phyloP scores from a whole-genome alignment of 2,113 vertebrate genomes.

The Copsychus sechellarum region DNA sequence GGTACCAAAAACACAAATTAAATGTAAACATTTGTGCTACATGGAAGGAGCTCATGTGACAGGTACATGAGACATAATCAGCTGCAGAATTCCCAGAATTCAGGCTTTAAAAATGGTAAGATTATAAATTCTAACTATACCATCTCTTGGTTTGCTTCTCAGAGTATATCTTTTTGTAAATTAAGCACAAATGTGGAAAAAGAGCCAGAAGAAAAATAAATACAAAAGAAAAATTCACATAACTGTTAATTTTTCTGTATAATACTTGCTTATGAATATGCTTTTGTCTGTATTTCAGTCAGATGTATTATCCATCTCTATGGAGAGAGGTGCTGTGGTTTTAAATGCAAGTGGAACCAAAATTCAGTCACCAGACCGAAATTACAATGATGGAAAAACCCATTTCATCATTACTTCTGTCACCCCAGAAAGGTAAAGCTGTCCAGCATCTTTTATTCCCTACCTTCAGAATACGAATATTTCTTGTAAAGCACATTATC shows the following conservation, averaged over 20 bases:
- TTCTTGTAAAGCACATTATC: neutral
- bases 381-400: constrained; percentile 86
- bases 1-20: neutral
- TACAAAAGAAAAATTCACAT: neutral
- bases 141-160: neutral
- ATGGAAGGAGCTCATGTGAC: neutral
- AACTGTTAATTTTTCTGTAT: neutral
- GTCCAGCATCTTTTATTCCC: neutral
- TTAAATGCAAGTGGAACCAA: constrained; percentile 83
- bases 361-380: constrained; percentile 83
- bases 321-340: constrained; percentile 90
- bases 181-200: neutral
- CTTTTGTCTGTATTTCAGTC: constrained; percentile 73
- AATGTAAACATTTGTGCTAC: neutral
- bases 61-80: neutral
- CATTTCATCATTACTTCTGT: constrained; percentile 89
- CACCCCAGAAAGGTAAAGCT: constrained; percentile 81
- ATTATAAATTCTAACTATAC: neutral
- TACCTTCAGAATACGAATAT: neutral
- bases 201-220: neutral
- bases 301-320: constrained; percentile 85
- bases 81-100: neutral
- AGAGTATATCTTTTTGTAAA: neutral
- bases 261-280: neutral
- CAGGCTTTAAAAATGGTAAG: neutral